Percentiles rank a stretch among this genome's conserved stretches.
These are phyloP conservation scores for Stratiomys singularior DNA, from an alignment of 2,888 invertebrate species.

Conservation along the genomic window DNA sequence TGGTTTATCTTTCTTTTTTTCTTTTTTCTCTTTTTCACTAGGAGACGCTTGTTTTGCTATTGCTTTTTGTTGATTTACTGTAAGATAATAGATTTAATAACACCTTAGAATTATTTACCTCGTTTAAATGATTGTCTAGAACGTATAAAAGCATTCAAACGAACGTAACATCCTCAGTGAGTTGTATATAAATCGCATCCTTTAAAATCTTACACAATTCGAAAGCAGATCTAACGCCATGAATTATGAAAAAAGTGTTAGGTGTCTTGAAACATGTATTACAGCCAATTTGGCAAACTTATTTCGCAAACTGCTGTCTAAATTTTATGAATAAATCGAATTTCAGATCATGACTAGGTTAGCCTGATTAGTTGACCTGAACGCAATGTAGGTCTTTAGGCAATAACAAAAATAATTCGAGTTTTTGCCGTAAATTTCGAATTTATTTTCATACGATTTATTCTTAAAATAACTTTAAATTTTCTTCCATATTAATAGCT, in stretches of 20 bases:
- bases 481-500: background rate
- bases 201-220: too few species aligned
- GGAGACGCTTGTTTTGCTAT: background rate
- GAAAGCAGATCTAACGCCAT: too few species aligned
- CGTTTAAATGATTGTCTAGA: too few species aligned
- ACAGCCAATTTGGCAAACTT: too few species aligned
- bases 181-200: background rate
- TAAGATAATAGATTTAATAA: background rate
- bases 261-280: too few species aligned
- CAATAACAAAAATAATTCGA: constrained; percentile 19
- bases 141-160: background rate
- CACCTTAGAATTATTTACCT: constrained; percentile 19
- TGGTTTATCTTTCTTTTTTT: background rate
- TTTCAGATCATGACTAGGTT: constrained; percentile 30
- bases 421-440: background rate
- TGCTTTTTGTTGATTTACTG: constrained; percentile 17
- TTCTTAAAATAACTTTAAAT: constrained; percentile 38
- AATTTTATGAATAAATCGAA: constrained; percentile 51
- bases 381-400: background rate
- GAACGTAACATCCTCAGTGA: constrained; percentile 38
- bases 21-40: background rate
- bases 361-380: background rate
- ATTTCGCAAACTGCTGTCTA: too few species aligned
- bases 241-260: too few species aligned
- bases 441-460: constrained; percentile 46